These are phyloP conservation scores for Varanus salvator DNA, from an alignment of 2,113 vertebrate species.

Conservation along the genomic window DNA sequence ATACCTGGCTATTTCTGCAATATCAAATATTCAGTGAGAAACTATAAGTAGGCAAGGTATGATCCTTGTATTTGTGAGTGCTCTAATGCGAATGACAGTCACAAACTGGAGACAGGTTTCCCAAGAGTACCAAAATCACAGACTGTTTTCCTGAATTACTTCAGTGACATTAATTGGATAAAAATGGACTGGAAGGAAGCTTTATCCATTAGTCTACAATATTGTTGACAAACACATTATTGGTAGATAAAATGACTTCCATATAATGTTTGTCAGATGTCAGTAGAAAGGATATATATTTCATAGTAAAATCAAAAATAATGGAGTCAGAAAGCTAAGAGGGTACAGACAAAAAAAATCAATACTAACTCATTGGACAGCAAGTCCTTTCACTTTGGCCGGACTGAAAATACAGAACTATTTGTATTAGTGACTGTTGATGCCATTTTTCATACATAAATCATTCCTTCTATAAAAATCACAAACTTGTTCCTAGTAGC, in stretches of 20 bases:
- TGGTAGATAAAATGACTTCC: conserved; percentile 87
- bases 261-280: conserved; percentile 91
- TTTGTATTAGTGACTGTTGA: conserved; percentile 34
- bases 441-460: conserved; percentile 16
- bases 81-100: conserved; percentile 11
- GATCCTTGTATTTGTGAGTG: background rate
- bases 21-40: background rate
- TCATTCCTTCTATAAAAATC: background rate
- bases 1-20: background rate
- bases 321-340: conserved; percentile 83
- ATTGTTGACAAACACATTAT: conserved; percentile 87
- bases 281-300: conserved; percentile 85
- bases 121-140: conserved; percentile 52
- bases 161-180: conserved; percentile 77
- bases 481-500: background rate
- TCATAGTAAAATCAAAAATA: conserved; percentile 90
- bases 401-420: conserved; percentile 76
- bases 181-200: conserved; percentile 67
- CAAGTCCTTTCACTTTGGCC: conserved; percentile 63
- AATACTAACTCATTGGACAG: conserved; percentile 75
- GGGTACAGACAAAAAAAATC: conserved; percentile 80
- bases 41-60: background rate
- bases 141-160: conserved; percentile 70
- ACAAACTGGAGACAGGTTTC: conserved; percentile 66
- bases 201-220: conserved; percentile 81